Evolutionary conservation across 2,888 invertebrate genomes (phyloP), one percentile per base, ranked within the genome.

Genomic region (Coenonympha arcania): DNA sequence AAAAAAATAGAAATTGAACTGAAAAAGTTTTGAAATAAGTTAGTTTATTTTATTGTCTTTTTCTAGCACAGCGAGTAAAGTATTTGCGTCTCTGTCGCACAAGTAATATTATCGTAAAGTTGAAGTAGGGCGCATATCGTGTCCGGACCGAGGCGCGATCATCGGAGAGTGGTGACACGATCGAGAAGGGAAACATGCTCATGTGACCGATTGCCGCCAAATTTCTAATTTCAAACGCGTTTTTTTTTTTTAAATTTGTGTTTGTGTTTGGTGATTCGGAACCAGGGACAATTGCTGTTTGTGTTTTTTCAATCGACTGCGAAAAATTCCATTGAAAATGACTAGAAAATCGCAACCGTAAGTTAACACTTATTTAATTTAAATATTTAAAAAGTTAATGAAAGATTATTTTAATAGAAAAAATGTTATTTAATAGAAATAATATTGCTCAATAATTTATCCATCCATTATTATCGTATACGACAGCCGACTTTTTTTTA

Each of bases 71-170:
- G 43, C 2, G 4, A 39, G 16, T 47, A 22, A 16, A 31, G 30
- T 43, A 48, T 44, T 41, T 61, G 66, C 66, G 57, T 81, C 81
- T 78, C 82, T 74, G 62, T 83, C 79, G 66, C 68, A 69, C 76
- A 67, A 61, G 58, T 69, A 72, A 60, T 59, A 50, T 46, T 61
- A 52, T 48, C 76, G 73, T 80, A 77, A 65, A 69, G 69, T 62
- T 68, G 77, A 85, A 86, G 85, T 85, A 86, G 85, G 85, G 81
- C 84, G 83, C 68, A 66, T 71, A 71, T 65, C 69, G 77, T 69
- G 74, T 71, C 65, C 71, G 77, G 66, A 74, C 68, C 69, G 79
- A 80, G 79, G 79, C 73, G 78, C 81, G 74, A 83, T 81, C 82
- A n/a, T 81, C 76, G 72, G 76, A 73, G 82, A 84, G 84, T 76